phyloP scores from a whole-genome alignment of 2,888 invertebrate species.

The Sipha maydis region DNA sequence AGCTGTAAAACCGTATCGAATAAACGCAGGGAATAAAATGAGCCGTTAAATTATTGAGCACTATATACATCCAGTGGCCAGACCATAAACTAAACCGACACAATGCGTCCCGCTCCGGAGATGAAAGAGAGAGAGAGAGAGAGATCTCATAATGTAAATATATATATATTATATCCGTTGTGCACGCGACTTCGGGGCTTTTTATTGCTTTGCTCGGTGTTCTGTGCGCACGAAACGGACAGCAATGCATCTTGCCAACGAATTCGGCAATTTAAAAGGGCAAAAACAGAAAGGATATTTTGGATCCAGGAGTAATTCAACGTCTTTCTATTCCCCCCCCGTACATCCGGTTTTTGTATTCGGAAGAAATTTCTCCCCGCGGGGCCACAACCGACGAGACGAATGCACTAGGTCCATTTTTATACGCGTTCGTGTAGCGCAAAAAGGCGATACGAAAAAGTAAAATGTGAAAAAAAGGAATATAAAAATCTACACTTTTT shows the following conservation, averaged over 20 bases:
- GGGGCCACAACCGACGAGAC: constrained; percentile 59
- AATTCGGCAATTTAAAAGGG: constrained; percentile 48
- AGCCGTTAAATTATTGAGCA: not conserved
- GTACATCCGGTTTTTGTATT: constrained; percentile 42
- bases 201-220: constrained; percentile 27
- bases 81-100: not conserved
- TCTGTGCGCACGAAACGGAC: constrained; percentile 1
- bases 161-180: constrained; percentile 5
- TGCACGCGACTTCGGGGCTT: not conserved
- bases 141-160: not conserved
- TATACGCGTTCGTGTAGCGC: not conserved
- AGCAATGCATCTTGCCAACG: constrained; percentile 48
- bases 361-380: constrained; percentile 57
- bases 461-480: constrained; percentile 47
- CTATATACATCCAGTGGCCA: not conserved
- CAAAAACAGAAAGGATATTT: constrained; percentile 25
- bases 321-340: not conserved
- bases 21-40: not conserved
- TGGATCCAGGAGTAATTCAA: constrained; percentile 41
- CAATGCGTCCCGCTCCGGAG: not conserved
- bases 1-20: not conserved
- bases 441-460: constrained; percentile 7
- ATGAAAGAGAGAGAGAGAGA: not conserved
- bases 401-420: constrained; percentile 57
- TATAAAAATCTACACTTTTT: constrained; percentile 58